A percentile compares a stretch with the other conserved stretches of the same genome.
Evolutionary conservation across 2,113 vertebrate genomes (phyloP).

Genomic region (Eurystomus gularis): DNA sequence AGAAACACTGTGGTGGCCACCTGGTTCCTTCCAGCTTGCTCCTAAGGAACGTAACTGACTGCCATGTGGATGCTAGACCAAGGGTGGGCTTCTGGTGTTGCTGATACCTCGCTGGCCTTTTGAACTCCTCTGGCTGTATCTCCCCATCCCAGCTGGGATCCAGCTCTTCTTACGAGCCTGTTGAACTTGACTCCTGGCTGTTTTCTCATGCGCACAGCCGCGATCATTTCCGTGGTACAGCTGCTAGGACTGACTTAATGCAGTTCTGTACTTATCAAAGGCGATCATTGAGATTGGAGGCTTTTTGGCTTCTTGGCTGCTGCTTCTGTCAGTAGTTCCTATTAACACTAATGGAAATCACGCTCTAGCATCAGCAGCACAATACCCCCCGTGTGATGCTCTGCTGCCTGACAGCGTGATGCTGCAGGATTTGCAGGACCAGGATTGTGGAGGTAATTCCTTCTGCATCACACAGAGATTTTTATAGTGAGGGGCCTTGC

Average conservation of each 20-base stretch:
- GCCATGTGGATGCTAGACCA: fast-evolving
- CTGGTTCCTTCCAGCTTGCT: background rate
- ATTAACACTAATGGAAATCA: conserved; percentile 40
- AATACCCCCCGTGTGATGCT: background rate
- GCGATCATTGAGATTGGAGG: background rate
- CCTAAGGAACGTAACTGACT: fast-evolving
- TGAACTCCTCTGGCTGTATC: fast-evolving
- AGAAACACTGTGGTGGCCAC: background rate
- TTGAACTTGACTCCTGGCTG: background rate
- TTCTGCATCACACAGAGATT: background rate
- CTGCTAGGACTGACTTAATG: background rate
- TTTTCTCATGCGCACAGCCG: fast-evolving
- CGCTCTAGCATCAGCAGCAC: background rate
- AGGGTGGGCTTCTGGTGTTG: background rate
- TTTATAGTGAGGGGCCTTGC: background rate
- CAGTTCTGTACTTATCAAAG: background rate
- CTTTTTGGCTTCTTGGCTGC: background rate
- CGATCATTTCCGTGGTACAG: background rate
- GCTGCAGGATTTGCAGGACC: background rate
- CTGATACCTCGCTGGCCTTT: background rate
- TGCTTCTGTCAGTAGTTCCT: background rate
- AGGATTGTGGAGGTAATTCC: conserved; percentile 4
- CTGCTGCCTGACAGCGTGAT: background rate
- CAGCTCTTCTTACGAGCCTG: background rate
- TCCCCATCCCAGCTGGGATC: background rate